Percentiles rank a stretch among this genome's conserved stretches.
Conservation (phyloP, 2,797 vertebrate genomes). For the Ceryle rudis region DNA sequence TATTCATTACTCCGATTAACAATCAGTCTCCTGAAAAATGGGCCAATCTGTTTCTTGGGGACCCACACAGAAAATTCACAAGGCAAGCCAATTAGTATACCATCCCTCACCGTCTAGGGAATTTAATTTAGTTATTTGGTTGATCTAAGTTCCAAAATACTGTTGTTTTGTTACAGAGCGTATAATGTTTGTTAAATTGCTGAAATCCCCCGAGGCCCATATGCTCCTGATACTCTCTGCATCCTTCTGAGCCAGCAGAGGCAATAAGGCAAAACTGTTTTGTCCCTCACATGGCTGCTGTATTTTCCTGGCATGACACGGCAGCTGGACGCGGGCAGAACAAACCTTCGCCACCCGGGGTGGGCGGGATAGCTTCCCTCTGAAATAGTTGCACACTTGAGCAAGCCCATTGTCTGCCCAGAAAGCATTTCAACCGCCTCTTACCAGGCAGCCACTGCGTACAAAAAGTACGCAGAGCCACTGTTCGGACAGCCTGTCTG, state of each 20-base stretch:
- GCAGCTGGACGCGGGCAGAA: conserved; percentile 78
- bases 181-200: conserved; percentile 79
- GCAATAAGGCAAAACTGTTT: conserved; percentile 77
- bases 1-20: conserved; percentile 90
- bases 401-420: conserved; percentile 81
- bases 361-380: conserved; percentile 78
- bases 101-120: conserved; percentile 78
- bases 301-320: conserved; percentile 77
- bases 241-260: conserved; percentile 66
- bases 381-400: conserved; percentile 83
- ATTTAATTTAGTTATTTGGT: conserved; percentile 75
- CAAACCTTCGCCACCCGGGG: conserved; percentile 81
- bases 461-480: conserved; percentile 57
- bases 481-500: conserved; percentile 74
- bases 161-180: conserved; percentile 70
- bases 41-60: conserved; percentile 85
- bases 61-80: conserved; percentile 71
- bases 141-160: conserved; percentile 76
- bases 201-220: conserved; percentile 80
- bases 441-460: conserved; percentile 76
- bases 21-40: conserved; percentile 84
- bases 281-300: conserved; percentile 78
- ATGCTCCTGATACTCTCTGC: conserved; percentile 77
- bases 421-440: conserved; percentile 83
- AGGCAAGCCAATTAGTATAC: conserved; percentile 83